Evolutionary conservation across 2,888 invertebrate genomes (phyloP), one percentile per base, ranked within the genome.

Genomic region (Abrostola tripartita): DNA sequence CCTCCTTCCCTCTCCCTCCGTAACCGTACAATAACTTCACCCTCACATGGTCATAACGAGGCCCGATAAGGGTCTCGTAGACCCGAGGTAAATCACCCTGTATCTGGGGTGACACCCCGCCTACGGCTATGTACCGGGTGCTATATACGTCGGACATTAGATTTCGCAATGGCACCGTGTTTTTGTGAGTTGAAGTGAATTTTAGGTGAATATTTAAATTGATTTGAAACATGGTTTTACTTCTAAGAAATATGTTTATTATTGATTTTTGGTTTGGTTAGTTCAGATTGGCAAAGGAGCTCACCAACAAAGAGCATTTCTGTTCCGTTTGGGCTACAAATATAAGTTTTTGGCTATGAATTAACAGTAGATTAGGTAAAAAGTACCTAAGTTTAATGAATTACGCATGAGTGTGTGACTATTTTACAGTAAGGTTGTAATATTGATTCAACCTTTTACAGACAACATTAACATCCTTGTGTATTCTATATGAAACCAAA

Each of bases 21-120:
- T 71, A 82, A 81, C 84, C 83, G 87, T 86, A 90, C 90, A 90
- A 90, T 91, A 91, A 89, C 91, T 89, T 87, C 92, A 88, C 93
- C 93, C 94, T 94, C 94, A 94, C 94, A 94, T 94, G 94, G 94
- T 94, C 94, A 94, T 94, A 94, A 94, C 94, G 93, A 91, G 91
- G 84, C 89, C 86, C 89, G 94, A 94, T 94, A 94, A 94, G 94
- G 94, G 93, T 91, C 92, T 88, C 88, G 79, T 84, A 90, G 93
- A 90, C 92, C 92, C 93, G 90, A 92, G 78, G 89, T 93, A 92
- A 94, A 92, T 93, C 94, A 93, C 92, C 92, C 92, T 85, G 89
- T 92, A 91, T 92, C 93, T 92, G 88, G 92, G 91, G 92, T 87
- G 90, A 86, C 88, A 85, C 91, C 90, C 88, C 90, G 84, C 88